Conservation (phyloP, 2,113 vertebrate genomes). For the Phyllostomus hastatus region DNA sequence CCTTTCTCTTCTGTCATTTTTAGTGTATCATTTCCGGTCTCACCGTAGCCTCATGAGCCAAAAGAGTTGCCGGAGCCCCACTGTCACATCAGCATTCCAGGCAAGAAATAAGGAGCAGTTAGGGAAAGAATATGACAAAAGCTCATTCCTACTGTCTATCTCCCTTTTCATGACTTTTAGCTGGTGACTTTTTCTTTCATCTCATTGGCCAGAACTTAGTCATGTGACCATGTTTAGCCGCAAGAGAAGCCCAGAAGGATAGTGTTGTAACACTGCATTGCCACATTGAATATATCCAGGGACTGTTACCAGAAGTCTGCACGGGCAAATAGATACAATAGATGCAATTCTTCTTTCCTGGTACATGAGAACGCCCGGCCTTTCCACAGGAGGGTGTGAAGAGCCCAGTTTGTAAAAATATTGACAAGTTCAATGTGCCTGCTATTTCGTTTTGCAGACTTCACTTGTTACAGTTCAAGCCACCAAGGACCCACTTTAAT, state of each 20-base stretch:
- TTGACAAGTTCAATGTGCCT: background rate
- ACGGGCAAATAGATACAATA: accelerated
- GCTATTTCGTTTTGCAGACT: background rate
- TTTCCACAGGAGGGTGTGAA: background rate
- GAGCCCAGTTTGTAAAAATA: background rate
- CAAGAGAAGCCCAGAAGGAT: background rate
- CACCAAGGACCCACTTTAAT: background rate
- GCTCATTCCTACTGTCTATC: too few relatives aligned
- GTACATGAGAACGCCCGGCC: background rate
- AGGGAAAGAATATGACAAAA: background rate
- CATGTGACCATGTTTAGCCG: background rate
- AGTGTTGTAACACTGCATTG: background rate
- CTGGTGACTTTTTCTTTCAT: background rate
- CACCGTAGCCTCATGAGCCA: background rate
- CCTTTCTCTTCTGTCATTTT: background rate
- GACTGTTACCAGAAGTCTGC: background rate
- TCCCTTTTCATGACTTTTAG: background rate
- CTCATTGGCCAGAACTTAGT: background rate
- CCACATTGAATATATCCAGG: background rate
- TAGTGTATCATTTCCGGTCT: background rate
- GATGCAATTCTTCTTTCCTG: background rate
- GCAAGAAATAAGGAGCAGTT: background rate
- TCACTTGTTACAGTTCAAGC: background rate
- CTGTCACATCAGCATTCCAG: background rate
- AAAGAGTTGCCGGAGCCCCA: background rate